Percentiles rank a stretch among this genome's conserved stretches.
phyloP scores from a whole-genome alignment of 1,140 invertebrate genomes.

The Microplitis demolitor region DNA sequence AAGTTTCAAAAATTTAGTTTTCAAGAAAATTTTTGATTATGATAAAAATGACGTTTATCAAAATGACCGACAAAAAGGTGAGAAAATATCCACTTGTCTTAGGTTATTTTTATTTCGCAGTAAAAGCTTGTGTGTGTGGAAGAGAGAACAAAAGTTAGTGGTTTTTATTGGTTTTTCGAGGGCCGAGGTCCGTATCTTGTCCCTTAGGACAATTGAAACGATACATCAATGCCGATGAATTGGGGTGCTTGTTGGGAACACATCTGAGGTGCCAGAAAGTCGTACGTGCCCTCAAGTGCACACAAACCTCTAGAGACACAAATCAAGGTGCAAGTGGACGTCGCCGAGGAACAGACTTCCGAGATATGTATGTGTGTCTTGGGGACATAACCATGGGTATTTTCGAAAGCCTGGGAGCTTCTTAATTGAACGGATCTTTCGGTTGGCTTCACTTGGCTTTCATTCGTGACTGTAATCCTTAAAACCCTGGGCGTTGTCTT shows the following conservation, averaged over 20 bases:
- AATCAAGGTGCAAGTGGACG: constrained; percentile 20
- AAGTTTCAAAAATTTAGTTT: no score
- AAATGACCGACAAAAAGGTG: no score
- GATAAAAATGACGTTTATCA: no score
- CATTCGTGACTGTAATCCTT: constrained; percentile 6
- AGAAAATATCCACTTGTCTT: no score
- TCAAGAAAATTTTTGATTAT: no score
- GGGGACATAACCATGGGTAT: not conserved
- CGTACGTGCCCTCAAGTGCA: not conserved
- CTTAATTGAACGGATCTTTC: constrained; percentile 4
- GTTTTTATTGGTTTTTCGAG: constrained; percentile 26
- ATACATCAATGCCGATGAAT: constrained; percentile 26
- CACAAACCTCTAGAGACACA: constrained; percentile 3
- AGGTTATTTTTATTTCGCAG: no score
- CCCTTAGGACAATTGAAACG: constrained; percentile 32
- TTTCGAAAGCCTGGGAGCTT: not conserved
- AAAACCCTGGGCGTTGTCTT: constrained; percentile 1
- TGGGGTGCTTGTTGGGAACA: not conserved
- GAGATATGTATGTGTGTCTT: not conserved
- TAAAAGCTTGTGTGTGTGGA: no score
- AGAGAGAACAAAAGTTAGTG: constrained; percentile 1
- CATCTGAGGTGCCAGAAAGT: not conserved
- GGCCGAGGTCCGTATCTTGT: constrained; percentile 9
- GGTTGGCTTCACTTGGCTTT: not conserved
- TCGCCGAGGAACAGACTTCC: not conserved